A percentile compares a stretch with the other conserved stretches of the same genome.
These are phyloP conservation scores for Helleia helle DNA, from an alignment of 2,888 invertebrate genomes.

Conservation along the genomic window DNA sequence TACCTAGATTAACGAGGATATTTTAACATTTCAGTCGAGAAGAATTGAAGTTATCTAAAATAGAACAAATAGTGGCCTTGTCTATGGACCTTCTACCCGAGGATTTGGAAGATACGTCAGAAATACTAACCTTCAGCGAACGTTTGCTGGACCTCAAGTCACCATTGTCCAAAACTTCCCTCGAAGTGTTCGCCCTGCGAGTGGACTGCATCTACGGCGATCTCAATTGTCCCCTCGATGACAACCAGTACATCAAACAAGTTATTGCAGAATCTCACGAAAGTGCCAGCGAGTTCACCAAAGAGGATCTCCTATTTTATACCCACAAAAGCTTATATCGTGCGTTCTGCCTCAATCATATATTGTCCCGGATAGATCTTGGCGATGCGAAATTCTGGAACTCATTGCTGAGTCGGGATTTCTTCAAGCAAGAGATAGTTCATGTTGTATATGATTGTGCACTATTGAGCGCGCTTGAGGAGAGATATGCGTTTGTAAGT, in stretches of 20 bases:
- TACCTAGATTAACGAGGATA: no score
- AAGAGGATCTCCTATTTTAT: constrained; percentile 25
- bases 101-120: constrained; percentile 10
- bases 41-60: constrained; percentile 23
- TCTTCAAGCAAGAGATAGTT: constrained; percentile 26
- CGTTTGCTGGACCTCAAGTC: constrained; percentile 16
- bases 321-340: constrained; percentile 30
- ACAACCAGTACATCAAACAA: constrained; percentile 23
- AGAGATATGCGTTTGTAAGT: constrained; percentile 51
- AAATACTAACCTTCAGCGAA: constrained; percentile 21
- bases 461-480: constrained; percentile 32
- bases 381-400: constrained; percentile 12
- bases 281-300: constrained; percentile 23
- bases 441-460: constrained; percentile 31
- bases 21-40: constrained; percentile 26
- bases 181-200: constrained; percentile 29
- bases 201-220: constrained; percentile 30
- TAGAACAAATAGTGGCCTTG: constrained; percentile 35
- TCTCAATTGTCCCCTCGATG: constrained; percentile 38
- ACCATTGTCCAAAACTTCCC: background rate
- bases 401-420: constrained; percentile 21
- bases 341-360: constrained; percentile 29
- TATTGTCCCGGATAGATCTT: background rate
- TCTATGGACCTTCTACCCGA: constrained; percentile 24
- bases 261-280: constrained; percentile 22